Base-by-base conservation (phyloP, 2,797 vertebrate species). In the Brachyalestes nurse region DNA sequence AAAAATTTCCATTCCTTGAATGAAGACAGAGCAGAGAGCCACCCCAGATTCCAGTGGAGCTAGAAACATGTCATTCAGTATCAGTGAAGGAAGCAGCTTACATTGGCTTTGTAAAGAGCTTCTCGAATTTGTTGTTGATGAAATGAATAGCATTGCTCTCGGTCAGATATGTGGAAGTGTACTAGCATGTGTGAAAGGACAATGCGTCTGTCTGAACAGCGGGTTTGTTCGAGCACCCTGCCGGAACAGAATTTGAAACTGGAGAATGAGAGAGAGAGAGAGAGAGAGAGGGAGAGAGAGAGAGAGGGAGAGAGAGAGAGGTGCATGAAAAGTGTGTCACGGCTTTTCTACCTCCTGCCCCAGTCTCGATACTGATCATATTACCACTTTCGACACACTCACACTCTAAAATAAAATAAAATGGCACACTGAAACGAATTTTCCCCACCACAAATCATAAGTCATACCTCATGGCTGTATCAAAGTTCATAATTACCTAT, bases 1-100 rank as follows among this genome's bases (percentile, higher is more conserved):
- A 76, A 86, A 86, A 81, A 76, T 79, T 84, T 75, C 75, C 78
- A 81, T 40, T 72, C 49, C 61, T 49, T 62, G 58, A 77, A 79
- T 34, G 38, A 75, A 77, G 69, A 66, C n/a, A 13, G 51, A 77
- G 38, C 34, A 60, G 62, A 66, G 64, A 67, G 61, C 21, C 65
- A 51, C 67, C 65, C 49, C 2, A 12, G 60, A 72, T 80, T 85
- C 79, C 69, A 79, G 62, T 67, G 70, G 55, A 74, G 74, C 53
- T 77, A 57, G 66, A 67, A 64, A 42, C 25, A 28, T 51, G 75
- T 45, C 70, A 28, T 49, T 64, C 74, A 14, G 40, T 76, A 64
- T 78, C 53, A 55, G 60, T 45, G 21, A 69, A 49, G 23, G 34
- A 17, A 45, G 17, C 17, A 71, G 77, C 65, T 79, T 55, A 67